Conservation (phyloP, 2,113 vertebrate species). For the Gopherus flavomarginatus region DNA sequence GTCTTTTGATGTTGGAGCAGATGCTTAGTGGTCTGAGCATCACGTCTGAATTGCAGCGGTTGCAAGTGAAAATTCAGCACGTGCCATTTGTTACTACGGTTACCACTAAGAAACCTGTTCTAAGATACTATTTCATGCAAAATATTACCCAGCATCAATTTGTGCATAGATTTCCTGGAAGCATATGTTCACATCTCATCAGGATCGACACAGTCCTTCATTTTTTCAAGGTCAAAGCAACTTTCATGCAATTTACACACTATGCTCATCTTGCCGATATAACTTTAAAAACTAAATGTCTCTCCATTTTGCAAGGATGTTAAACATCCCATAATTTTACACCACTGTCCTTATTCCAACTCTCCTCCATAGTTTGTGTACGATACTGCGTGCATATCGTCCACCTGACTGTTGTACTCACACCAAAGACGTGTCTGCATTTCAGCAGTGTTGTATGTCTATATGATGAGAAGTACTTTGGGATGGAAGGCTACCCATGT, state of each 20-base stretch:
- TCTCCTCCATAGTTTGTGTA: background rate
- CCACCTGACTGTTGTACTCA: background rate
- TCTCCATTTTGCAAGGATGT: background rate
- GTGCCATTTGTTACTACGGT: conserved; percentile 30
- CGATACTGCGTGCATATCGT: accelerated
- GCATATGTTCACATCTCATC: background rate
- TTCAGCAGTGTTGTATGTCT: background rate
- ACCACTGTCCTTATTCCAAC: background rate
- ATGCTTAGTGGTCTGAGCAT: conserved; percentile 36
- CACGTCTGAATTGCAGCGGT: conserved; percentile 15
- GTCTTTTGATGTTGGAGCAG: conserved; percentile 53
- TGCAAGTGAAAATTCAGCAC: background rate
- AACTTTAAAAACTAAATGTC: background rate
- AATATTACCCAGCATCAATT: background rate
- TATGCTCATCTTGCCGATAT: background rate
- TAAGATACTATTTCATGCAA: background rate
- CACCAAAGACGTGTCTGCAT: background rate
- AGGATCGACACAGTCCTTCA: background rate
- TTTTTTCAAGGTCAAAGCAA: background rate
- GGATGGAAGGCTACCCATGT: background rate
- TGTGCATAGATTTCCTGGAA: background rate
- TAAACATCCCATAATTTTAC: background rate
- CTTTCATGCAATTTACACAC: background rate
- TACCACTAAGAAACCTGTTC: conserved; percentile 57
- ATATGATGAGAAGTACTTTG: background rate